Conservation (phyloP, 1,140 invertebrate species). For the Sycophaga agraensis region DNA sequence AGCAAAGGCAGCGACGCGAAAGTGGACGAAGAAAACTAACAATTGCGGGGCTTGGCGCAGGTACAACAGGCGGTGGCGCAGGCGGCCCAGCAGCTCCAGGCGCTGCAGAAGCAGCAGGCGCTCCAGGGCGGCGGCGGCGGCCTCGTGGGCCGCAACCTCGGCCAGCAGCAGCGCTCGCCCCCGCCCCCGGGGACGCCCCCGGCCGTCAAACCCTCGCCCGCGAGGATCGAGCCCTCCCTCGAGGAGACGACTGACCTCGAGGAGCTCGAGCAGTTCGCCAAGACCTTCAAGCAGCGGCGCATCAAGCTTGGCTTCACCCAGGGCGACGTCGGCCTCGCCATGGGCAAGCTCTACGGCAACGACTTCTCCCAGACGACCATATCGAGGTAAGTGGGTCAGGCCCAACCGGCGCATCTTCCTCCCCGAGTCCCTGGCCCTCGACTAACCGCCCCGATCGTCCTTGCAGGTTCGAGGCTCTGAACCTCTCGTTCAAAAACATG, state of each 20-base stretch:
- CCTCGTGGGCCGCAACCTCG: slow-evolving; percentile 44
- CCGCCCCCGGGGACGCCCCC: slow-evolving; percentile 52
- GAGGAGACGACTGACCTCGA: slow-evolving; percentile 94
- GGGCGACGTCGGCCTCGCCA: slow-evolving; percentile 96
- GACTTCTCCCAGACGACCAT: slow-evolving; percentile 99
- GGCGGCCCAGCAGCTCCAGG: slow-evolving; percentile 80
- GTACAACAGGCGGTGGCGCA: slow-evolving; percentile 78
- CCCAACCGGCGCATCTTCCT: too few species aligned
- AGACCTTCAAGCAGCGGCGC: slow-evolving; percentile 92
- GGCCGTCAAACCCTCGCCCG: slow-evolving; percentile 58
- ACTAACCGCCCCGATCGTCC: background rate
- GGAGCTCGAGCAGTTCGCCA: slow-evolving; percentile 94
- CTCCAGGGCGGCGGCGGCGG: slow-evolving; percentile 40
- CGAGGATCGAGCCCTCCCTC: slow-evolving; percentile 72
- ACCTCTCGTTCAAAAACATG: slow-evolving; percentile 99
- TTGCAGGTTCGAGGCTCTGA: slow-evolving; percentile 90
- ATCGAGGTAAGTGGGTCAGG: slow-evolving; percentile 61
- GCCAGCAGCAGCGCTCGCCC: slow-evolving; percentile 50
- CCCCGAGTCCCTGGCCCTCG: too few species aligned
- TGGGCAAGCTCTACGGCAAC: slow-evolving; percentile 98
- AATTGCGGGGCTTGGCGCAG: too few species aligned
- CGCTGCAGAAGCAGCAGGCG: slow-evolving; percentile 72
- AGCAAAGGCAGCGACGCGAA: too few species aligned
- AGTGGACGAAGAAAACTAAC: too few species aligned
- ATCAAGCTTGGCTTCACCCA: slow-evolving; percentile 98